phyloP scores from a whole-genome alignment of 2,113 vertebrate species.

The Tricholaema leucomelas region DNA sequence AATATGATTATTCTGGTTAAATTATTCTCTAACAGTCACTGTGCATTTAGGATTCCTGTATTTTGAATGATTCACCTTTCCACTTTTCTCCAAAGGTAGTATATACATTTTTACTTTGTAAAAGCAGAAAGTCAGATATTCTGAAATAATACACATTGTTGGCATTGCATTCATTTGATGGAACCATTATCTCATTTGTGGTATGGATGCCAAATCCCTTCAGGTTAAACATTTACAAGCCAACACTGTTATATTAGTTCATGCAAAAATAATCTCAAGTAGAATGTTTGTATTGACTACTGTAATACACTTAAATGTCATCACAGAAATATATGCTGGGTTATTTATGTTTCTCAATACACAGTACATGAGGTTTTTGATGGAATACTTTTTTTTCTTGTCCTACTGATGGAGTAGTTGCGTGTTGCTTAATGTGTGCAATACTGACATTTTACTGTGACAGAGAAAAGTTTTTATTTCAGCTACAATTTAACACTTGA shows the following conservation, averaged over 20 bases:
- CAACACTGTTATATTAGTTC: neutral
- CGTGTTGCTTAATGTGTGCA: neutral
- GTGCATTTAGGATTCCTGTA: neutral
- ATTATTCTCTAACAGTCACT: neutral
- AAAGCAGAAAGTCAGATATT: neutral
- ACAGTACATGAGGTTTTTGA: accelerated
- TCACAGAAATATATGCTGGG: neutral
- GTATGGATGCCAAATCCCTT: neutral
- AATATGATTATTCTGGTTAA: neutral
- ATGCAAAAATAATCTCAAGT: neutral
- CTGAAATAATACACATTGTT: neutral
- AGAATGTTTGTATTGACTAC: neutral
- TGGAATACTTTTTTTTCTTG: neutral
- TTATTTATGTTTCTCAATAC: neutral
- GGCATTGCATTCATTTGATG: neutral
- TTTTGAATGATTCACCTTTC: neutral
- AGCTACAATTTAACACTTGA: neutral
- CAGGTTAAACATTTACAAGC: neutral
- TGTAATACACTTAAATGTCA: neutral
- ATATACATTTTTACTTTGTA: neutral
- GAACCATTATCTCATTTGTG: neutral
- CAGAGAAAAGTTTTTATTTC: neutral
- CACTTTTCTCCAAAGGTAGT: neutral
- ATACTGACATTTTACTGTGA: neutral
- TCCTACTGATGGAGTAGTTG: neutral